These are phyloP conservation scores for Lepetodrilus schrolli DNA, from an alignment of 2,888 invertebrate genomes.

Conservation along the genomic window DNA sequence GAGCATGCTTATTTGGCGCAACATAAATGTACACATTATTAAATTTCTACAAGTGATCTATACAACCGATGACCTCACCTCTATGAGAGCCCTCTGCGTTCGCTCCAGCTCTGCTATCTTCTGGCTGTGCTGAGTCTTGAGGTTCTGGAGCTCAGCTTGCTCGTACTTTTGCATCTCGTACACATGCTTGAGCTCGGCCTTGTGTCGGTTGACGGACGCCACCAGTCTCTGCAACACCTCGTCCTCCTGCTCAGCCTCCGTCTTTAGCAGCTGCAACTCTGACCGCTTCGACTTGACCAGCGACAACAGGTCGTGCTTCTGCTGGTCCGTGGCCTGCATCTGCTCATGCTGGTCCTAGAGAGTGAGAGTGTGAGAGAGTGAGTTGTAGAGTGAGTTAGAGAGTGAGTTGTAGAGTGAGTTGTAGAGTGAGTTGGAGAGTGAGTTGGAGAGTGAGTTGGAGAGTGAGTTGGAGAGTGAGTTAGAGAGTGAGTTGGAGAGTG, in stretches of 20 bases:
- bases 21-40: too few relatives aligned
- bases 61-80: too few relatives aligned
- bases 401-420: too few relatives aligned
- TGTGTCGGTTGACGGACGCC: conserved; percentile 64
- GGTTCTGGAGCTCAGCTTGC: conserved; percentile 61
- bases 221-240: conserved; percentile 66
- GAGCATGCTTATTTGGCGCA: too few relatives aligned
- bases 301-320: conserved; percentile 55
- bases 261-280: conserved; percentile 59
- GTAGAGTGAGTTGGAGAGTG: too few relatives aligned
- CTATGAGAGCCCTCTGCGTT: conserved; percentile 61
- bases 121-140: conserved; percentile 64
- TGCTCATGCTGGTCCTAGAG: conserved; percentile 57
- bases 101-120: conserved; percentile 63
- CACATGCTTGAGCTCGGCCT: conserved; percentile 66
- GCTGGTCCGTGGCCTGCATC: conserved; percentile 56
- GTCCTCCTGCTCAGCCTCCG: conserved; percentile 65
- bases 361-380: background rate
- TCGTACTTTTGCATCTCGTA: conserved; percentile 68
- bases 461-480: too few relatives aligned
- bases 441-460: too few relatives aligned
- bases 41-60: too few relatives aligned
- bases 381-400: too few relatives aligned
- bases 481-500: too few relatives aligned
- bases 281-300: conserved; percentile 54